These are phyloP conservation scores for Blennius ocellaris DNA, from an alignment of 2,113 vertebrate species.

Conservation along the genomic window DNA sequence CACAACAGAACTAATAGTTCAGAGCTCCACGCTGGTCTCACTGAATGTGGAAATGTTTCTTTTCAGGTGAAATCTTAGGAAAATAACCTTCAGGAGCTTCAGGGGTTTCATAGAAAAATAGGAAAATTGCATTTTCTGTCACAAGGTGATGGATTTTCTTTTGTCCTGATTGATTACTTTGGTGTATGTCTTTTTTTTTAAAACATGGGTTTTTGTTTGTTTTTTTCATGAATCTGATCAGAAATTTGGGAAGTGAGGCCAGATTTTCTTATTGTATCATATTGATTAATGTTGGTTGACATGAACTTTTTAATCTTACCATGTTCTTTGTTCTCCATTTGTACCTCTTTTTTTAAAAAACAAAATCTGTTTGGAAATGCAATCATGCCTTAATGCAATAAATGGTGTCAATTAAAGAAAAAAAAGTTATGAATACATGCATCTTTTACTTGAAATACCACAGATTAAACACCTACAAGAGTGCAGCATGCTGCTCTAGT, in stretches of 20 bases:
- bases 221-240: constrained; percentile 34
- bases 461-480: neutral
- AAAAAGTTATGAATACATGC: constrained; percentile 8
- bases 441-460: constrained; percentile 16
- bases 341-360: constrained; percentile 69
- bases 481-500: neutral
- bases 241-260: constrained; percentile 13
- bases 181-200: constrained; percentile 40
- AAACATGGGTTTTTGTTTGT: constrained; percentile 20
- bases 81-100: neutral
- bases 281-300: constrained; percentile 57
- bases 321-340: constrained; percentile 67
- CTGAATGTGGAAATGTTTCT: neutral
- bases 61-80: neutral
- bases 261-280: constrained; percentile 68
- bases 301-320: constrained; percentile 61
- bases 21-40: too few relatives aligned
- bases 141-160: constrained; percentile 64
- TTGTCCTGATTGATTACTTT: constrained; percentile 45
- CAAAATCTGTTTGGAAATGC: constrained; percentile 74
- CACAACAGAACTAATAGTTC: too few relatives aligned
- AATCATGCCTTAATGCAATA: constrained; percentile 82
- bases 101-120: constrained; percentile 2
- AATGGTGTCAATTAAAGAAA: constrained; percentile 76
- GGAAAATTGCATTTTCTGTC: constrained; percentile 46